Conservation (phyloP, 2,797 vertebrate genomes). For the Coracias cyanogaster region DNA sequence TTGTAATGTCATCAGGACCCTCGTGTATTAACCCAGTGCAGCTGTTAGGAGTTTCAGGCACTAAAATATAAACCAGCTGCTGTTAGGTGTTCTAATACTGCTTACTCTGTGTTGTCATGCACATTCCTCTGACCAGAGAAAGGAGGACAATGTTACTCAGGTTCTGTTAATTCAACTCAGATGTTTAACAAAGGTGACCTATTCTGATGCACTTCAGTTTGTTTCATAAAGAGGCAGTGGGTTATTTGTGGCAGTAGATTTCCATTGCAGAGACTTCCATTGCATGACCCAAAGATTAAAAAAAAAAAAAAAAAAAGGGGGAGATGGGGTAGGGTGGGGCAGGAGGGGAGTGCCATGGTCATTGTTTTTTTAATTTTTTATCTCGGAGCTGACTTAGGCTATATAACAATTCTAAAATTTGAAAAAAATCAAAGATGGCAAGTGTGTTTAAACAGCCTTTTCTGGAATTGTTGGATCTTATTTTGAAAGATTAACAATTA, state of each 20-base stretch:
- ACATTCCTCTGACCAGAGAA: not conserved
- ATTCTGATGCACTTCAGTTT: not conserved
- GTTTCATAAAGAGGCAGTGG: not conserved
- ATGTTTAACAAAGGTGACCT: not conserved
- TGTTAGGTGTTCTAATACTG: not conserved
- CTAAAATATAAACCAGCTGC: slow-evolving; percentile 24
- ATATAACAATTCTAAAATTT: not conserved
- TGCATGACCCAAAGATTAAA: not conserved
- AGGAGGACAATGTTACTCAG: not conserved
- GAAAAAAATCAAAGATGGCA: not conserved
- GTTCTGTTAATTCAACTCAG: not conserved
- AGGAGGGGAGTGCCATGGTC: accelerated
- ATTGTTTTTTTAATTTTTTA: not conserved
- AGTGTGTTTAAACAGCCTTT: not conserved
- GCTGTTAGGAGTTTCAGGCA: slow-evolving; percentile 33
- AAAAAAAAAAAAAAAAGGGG: not conserved
- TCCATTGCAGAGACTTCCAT: not conserved
- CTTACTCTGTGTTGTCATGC: not conserved
- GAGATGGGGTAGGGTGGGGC: too few relatives aligned
- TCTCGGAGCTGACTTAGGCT: not conserved
- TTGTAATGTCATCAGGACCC: not conserved
- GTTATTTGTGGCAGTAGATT: not conserved
- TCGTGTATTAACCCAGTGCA: not conserved
- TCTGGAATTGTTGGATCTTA: not conserved
- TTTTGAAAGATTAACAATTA: not conserved